Percentiles rank a stretch among this genome's conserved stretches.
Evolutionary conservation across 2,113 vertebrate species (phyloP).

Genomic region (Pterocles orientalis): DNA sequence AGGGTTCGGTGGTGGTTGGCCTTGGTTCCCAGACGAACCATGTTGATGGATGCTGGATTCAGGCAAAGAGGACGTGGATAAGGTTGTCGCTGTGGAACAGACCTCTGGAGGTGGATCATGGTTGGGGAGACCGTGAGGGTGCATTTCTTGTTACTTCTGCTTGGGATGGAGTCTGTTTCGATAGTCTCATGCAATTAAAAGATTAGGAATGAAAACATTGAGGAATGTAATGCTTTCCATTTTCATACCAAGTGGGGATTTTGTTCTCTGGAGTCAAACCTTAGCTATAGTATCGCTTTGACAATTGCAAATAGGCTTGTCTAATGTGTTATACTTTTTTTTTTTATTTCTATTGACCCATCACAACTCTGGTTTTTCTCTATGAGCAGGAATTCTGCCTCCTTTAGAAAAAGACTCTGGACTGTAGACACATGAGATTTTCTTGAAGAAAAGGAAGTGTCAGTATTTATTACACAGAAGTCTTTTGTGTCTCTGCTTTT

Average conservation of each 20-base stretch:
- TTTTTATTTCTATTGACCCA: not conserved
- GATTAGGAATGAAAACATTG: not conserved
- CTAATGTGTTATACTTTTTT: not conserved
- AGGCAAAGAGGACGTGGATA: not conserved
- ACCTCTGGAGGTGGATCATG: not conserved
- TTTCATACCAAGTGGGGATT: not conserved
- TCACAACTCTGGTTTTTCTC: not conserved
- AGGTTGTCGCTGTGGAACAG: not conserved
- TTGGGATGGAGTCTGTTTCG: not conserved
- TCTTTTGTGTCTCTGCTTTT: constrained; percentile 31
- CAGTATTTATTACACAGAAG: not conserved
- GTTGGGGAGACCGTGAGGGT: not conserved
- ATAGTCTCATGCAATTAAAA: not conserved
- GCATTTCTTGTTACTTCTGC: not conserved
- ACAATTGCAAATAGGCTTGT: not conserved
- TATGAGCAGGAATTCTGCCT: not conserved
- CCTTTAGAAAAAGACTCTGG: not conserved
- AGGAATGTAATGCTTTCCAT: not conserved
- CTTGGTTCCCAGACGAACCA: accelerated
- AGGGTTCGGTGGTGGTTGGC: not conserved
- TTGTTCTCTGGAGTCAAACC: not conserved
- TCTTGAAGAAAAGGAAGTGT: not conserved
- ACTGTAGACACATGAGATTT: not conserved
- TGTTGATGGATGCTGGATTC: not conserved
- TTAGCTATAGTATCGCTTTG: not conserved